Percentiles rank a stretch among this genome's conserved stretches.
phyloP scores from a whole-genome alignment of 2,888 invertebrate species.

The Alcis repandata region DNA sequence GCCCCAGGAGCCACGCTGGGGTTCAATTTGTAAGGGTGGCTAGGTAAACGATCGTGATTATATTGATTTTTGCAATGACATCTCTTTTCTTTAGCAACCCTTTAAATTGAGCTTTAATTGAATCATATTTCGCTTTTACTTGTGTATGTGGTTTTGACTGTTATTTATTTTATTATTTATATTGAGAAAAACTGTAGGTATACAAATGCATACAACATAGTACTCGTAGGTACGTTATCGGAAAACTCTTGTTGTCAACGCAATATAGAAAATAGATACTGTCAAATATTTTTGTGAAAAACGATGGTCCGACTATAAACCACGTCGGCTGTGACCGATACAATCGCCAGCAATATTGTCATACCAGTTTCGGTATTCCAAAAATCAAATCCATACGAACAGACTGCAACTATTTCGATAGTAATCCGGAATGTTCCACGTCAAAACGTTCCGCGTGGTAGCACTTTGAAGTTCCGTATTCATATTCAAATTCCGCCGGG shows the following conservation, averaged over 20 bases:
- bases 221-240: neutral
- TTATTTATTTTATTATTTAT: neutral
- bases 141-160: neutral
- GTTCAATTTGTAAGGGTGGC: constrained; percentile 81
- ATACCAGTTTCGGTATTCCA: constrained; percentile 39
- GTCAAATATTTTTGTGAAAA: constrained; percentile 8
- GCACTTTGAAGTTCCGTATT: constrained; percentile 52
- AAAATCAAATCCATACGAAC: constrained; percentile 36
- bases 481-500: constrained; percentile 66
- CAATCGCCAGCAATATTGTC: constrained; percentile 20
- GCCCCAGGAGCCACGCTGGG: constrained; percentile 71
- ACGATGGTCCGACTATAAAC: neutral
- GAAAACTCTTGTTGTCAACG: neutral
- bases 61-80: constrained; percentile 80
- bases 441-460: constrained; percentile 37
- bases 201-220: no score
- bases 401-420: constrained; percentile 38
- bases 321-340: constrained; percentile 21
- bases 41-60: constrained; percentile 81
- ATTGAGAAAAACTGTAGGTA: no score
- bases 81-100: constrained; percentile 62
- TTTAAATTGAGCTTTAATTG: constrained; percentile 44
- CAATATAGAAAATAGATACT: constrained; percentile 1
- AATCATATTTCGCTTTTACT: constrained; percentile 18
- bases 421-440: constrained; percentile 32